Evolutionary conservation across 2,113 vertebrate species (phyloP), one percentile per base, ranked within the genome.

Genomic region (Prochilodus magdalenae): DNA sequence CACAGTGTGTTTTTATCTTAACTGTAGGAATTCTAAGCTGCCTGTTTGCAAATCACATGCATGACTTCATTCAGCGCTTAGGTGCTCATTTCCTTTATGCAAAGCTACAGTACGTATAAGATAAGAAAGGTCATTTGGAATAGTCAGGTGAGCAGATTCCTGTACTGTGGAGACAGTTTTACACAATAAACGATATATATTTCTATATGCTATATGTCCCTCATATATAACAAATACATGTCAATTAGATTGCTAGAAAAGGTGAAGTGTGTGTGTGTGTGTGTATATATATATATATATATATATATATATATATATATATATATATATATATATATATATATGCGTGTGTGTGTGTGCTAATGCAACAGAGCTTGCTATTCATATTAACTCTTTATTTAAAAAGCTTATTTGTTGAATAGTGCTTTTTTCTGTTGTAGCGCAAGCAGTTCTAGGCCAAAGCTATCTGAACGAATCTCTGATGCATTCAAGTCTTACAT

Each of bases 401-500:
- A 44, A 44, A 44, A 44, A 7, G 40, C 15, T 30, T n/a, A 53
- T 10, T 53, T 53, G 40, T 27, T 55, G 60, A n/a, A 70, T n/a
- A 26, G 13, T 57, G 4, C 67, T 91, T 2, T 79, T 76, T 72
- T 59, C 44, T 26, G 49, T 77, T 75, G 7, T 82, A 94, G 93
- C 60, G 90, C 92, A 0, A 75, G 73, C 0, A 83, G 87, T 81
- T 84, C 89, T 5, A 94, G 91, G 1, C 93, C 90, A 0, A 92
- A 84, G 72, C 80, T 95, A 22, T 29, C 65, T 5, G 91, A 90
- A 1, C 89, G 89, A 83, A 83, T 94, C 70, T 72, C 44, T 71
- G 55, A 82, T 0, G 90, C 92, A 53, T 82, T 93, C 29, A 73
- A 83, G 75, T 93, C 93, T 1, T 96, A 93, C 51, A 15, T 96